Percentiles rank a stretch among this genome's conserved stretches.
Conservation (phyloP, 1,140 invertebrate species). For the Planococcus citri region DNA sequence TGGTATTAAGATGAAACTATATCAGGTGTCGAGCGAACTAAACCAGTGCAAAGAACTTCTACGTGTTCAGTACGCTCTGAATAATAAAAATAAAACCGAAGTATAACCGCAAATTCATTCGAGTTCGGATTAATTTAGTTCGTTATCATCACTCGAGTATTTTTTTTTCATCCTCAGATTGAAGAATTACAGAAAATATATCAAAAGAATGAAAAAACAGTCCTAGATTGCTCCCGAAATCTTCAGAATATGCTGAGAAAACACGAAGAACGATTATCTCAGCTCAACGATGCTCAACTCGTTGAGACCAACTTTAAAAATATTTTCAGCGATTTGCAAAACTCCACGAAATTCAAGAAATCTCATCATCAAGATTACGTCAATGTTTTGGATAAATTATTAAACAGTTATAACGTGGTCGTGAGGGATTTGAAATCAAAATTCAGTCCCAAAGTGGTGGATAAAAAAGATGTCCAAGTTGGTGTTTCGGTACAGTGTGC, state of each 20-base stretch:
- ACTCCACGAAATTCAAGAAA: not conserved
- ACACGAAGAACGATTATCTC: not conserved
- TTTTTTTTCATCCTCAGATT: not conserved
- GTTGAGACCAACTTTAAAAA: not conserved
- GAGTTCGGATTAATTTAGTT: no score
- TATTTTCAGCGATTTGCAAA: not conserved
- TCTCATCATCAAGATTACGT: not conserved
- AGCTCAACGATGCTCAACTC: not conserved
- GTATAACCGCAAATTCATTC: not conserved
- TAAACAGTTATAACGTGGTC: not conserved
- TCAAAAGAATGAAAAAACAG: conserved; percentile 11
- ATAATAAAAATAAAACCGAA: conserved; percentile 12
- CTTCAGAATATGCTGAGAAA: not conserved
- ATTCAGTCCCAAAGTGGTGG: not conserved
- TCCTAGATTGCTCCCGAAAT: not conserved
- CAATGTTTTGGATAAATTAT: not conserved
- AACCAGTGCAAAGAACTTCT: conserved; percentile 4
- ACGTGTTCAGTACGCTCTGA: not conserved
- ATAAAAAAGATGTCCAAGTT: not conserved
- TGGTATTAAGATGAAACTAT: not conserved
- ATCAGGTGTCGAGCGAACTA: not conserved
- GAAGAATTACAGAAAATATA: conserved; percentile 14
- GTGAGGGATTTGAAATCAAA: not conserved
- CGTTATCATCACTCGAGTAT: not conserved
- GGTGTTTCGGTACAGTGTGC: not conserved